phyloP scores from a whole-genome alignment of 2,888 invertebrate species.

The Isoperla grammatica region DNA sequence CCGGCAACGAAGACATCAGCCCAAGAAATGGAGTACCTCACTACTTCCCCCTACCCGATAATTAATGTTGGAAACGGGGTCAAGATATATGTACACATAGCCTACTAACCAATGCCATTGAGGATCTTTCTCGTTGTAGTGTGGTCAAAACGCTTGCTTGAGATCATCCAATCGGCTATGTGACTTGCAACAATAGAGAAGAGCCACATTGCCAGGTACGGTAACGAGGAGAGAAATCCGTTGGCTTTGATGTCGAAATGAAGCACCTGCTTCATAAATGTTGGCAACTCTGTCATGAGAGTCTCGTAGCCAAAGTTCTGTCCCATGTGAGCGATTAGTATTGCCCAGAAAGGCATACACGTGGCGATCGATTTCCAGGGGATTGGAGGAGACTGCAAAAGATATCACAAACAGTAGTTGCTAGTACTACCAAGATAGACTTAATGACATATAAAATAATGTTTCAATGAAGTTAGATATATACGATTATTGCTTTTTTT shows the following conservation, averaged over 20 bases:
- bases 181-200: conserved; percentile 80
- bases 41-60: too few relatives aligned
- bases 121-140: conserved; percentile 75
- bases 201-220: conserved; percentile 87
- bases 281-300: conserved; percentile 82
- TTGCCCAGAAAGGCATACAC: conserved; percentile 85
- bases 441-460: too few relatives aligned
- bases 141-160: conserved; percentile 64
- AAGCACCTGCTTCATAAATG: conserved; percentile 84
- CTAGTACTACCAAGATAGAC: too few relatives aligned
- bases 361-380: conserved; percentile 72
- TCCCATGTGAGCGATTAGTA: conserved; percentile 81
- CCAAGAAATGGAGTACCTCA: too few relatives aligned
- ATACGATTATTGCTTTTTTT: too few relatives aligned
- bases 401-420: too few relatives aligned
- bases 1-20: too few relatives aligned
- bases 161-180: conserved; percentile 80
- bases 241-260: conserved; percentile 69
- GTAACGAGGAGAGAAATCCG: conserved; percentile 51
- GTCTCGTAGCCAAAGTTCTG: conserved; percentile 90
- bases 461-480: too few relatives aligned
- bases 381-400: conserved; percentile 68
- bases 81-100: too few relatives aligned
- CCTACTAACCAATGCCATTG: conserved; percentile 68
- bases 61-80: too few relatives aligned